A percentile compares a stretch with the other conserved stretches of the same genome.
Evolutionary conservation across 64 coral and sea anemone species (phyloP).

Genomic region (Orbicella faveolata): DNA sequence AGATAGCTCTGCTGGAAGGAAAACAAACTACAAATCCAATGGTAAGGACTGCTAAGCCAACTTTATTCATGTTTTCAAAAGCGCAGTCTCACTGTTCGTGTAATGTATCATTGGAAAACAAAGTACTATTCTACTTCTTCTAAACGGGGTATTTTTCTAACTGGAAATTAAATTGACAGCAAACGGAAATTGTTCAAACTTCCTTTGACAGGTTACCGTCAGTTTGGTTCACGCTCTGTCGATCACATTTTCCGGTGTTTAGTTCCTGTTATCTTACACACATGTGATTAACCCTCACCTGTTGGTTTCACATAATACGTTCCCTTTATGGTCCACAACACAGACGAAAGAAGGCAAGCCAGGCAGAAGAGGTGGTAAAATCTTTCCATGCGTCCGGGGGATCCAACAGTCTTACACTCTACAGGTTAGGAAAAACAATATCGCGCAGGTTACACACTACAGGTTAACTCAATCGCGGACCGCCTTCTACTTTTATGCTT

Average conservation of each 20-base stretch:
- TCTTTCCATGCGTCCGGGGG: neutral
- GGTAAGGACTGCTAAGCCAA: neutral
- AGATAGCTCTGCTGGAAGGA: too few relatives aligned
- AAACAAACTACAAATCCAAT: too few relatives aligned
- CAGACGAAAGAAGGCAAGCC: neutral
- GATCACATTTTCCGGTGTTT: neutral
- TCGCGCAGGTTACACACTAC: neutral
- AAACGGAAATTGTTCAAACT: neutral
- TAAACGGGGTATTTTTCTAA: neutral
- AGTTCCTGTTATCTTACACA: neutral
- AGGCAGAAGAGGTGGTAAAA: neutral
- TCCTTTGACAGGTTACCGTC: neutral
- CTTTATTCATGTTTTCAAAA: neutral
- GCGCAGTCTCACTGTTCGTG: too few relatives aligned
- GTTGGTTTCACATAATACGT: conserved; percentile 38
- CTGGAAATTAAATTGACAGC: neutral
- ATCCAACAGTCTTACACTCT: neutral
- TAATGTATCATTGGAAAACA: neutral
- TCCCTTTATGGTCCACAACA: conserved; percentile 24
- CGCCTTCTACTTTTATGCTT: neutral
- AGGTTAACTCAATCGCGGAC: neutral
- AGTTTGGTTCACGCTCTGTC: neutral
- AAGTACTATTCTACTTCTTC: neutral
- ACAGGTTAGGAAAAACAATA: neutral
- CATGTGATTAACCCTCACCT: conserved; percentile 5